Evolutionary conservation across 1,140 invertebrate species (phyloP).

Genomic region (Mamestra configurata): DNA sequence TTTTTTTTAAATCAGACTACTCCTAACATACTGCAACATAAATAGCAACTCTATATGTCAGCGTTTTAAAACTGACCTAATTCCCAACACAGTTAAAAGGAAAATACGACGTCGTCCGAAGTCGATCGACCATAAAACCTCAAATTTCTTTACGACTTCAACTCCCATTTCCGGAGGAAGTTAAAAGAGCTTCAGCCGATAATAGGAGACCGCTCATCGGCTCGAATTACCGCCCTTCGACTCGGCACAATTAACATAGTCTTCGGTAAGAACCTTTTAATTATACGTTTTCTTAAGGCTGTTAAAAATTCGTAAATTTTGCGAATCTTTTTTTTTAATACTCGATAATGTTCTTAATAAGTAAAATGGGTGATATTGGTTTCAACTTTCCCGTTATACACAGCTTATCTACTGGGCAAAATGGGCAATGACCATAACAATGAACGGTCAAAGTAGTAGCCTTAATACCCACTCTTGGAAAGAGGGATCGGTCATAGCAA

Average conservation of each 20-base stretch:
- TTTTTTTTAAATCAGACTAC: no score
- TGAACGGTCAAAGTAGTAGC: no score
- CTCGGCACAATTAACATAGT: slow-evolving; percentile 25
- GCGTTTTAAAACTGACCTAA: background rate
- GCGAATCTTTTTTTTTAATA: background rate
- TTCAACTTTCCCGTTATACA: background rate
- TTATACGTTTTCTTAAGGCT: slow-evolving; percentile 8
- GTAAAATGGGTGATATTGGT: background rate
- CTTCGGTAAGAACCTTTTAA: slow-evolving; percentile 17
- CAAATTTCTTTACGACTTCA: slow-evolving; percentile 34
- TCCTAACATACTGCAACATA: no score
- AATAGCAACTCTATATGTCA: background rate
- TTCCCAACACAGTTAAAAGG: background rate
- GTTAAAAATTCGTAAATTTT: slow-evolving; percentile 24
- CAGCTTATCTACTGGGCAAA: no score
- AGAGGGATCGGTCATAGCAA: no score
- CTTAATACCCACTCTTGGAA: no score
- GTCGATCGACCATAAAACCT: slow-evolving; percentile 6
- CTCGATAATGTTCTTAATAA: background rate
- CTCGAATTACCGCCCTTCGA: slow-evolving; percentile 8
- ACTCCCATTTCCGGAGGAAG: slow-evolving; percentile 17
- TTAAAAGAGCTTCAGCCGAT: background rate
- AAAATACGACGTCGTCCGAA: background rate
- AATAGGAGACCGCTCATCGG: slow-evolving; percentile 36
- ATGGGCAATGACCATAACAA: no score